Conservation (phyloP, 2,113 vertebrate species). For the Salvelinus alpinus region DNA sequence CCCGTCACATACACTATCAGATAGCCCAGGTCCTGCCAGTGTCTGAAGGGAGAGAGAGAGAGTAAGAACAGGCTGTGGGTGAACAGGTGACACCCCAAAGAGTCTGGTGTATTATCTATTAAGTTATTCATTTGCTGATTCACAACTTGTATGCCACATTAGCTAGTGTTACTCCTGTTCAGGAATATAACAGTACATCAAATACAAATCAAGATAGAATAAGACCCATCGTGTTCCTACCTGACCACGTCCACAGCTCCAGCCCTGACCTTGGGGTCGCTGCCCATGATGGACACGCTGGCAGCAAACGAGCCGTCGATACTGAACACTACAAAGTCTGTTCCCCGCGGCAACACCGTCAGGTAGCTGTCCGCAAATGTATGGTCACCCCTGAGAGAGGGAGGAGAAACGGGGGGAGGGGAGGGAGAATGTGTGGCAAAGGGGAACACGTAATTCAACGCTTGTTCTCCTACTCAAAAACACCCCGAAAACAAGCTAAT, state of each 20-base stretch:
- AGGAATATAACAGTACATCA: too few species aligned
- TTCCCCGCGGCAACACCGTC: slow-evolving; percentile 85
- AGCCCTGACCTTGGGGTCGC: slow-evolving; percentile 95
- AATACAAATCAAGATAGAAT: not conserved
- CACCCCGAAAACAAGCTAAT: not conserved
- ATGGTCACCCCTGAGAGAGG: slow-evolving; percentile 86
- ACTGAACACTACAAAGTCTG: slow-evolving; percentile 97
- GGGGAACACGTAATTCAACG: not conserved
- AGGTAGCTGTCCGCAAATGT: slow-evolving; percentile 94
- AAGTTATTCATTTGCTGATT: too few species aligned
- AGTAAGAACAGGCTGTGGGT: not conserved
- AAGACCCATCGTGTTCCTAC: slow-evolving; percentile 62
- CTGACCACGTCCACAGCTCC: slow-evolving; percentile 97
- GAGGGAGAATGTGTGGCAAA: not conserved
- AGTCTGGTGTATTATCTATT: too few species aligned
- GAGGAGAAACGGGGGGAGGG: not conserved
- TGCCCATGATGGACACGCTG: slow-evolving; percentile 99
- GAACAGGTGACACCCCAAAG: too few species aligned
- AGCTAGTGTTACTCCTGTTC: too few species aligned
- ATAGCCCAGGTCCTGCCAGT: slow-evolving; percentile 99
- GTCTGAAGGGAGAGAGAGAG: slow-evolving; percentile 66
- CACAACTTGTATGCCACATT: too few species aligned
- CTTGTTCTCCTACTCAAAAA: not conserved
- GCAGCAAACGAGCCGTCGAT: slow-evolving; percentile 98
- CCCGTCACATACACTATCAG: slow-evolving; percentile 97